Conservation (phyloP, 1,140 invertebrate genomes). For the Amyelois transitella region DNA sequence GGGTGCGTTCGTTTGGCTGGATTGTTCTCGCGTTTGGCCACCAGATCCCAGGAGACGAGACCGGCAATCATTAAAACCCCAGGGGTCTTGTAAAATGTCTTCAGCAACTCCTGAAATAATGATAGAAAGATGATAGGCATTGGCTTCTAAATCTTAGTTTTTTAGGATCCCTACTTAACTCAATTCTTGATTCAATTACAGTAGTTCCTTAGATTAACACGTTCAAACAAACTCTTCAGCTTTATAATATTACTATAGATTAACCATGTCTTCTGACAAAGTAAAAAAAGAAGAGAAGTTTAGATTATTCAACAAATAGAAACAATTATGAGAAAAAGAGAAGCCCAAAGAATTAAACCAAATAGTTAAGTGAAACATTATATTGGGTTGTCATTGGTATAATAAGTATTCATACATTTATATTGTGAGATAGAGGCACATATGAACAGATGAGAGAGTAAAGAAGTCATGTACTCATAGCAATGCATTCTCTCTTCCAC, state of each 20-base stretch:
- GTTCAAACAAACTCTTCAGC: too few species aligned
- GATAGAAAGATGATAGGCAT: background rate
- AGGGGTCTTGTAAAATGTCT: constrained; percentile 76
- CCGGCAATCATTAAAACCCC: constrained; percentile 77
- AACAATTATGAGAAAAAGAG: too few species aligned
- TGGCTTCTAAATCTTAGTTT: background rate
- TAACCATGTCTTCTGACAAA: background rate
- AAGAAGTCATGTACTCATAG: too few species aligned
- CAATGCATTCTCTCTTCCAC: too few species aligned
- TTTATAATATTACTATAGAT: too few species aligned
- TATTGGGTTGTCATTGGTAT: too few species aligned
- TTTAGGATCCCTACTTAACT: background rate
- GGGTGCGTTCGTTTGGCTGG: constrained; percentile 75
- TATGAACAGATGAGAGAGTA: too few species aligned
- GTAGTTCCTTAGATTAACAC: too few species aligned
- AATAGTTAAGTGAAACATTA: too few species aligned
- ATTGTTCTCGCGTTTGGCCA: constrained; percentile 76
- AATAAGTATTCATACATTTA: too few species aligned
- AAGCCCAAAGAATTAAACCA: too few species aligned
- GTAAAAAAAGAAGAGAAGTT: background rate
- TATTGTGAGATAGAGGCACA: too few species aligned
- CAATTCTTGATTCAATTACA: background rate
- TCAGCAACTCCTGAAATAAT: constrained; percentile 72
- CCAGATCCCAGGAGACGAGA: constrained; percentile 79
- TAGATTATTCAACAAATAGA: background rate